These are phyloP conservation scores for Heliconius hewitsoni DNA, from an alignment of 1,140 invertebrate species.

Conservation along the genomic window DNA sequence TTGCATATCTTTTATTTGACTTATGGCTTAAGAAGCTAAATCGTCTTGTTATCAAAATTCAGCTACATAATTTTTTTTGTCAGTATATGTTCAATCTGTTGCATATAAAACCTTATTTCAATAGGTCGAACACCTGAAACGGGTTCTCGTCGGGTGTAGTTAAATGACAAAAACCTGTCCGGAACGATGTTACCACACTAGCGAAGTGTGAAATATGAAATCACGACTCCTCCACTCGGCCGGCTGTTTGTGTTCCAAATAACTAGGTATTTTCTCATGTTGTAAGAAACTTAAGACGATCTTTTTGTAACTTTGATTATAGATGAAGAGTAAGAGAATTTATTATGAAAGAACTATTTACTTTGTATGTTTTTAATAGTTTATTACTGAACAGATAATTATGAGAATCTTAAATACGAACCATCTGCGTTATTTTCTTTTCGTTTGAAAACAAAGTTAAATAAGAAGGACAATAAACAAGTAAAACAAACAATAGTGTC, in stretches of 20 bases:
- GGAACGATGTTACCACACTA: conserved; percentile 66
- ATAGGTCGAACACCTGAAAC: conserved; percentile 25
- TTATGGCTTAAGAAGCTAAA: conserved; percentile 47
- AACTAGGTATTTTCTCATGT: conserved; percentile 66
- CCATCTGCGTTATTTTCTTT: conserved; percentile 57
- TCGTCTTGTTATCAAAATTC: conserved; percentile 40
- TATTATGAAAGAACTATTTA: too few relatives aligned
- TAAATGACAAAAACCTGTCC: conserved; percentile 72
- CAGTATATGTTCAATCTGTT: conserved; percentile 29
- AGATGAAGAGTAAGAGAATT: too few relatives aligned
- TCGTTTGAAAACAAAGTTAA: conserved; percentile 25
- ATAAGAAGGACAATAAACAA: conserved; percentile 43
- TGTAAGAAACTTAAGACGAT: conserved; percentile 43
- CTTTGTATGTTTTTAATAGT: not conserved
- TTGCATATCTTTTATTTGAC: conserved; percentile 74
- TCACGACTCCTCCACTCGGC: conserved; percentile 75
- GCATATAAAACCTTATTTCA: conserved; percentile 49
- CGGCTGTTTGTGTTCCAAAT: conserved; percentile 77
- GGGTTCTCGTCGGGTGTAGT: conserved; percentile 41
- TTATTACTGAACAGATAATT: not conserved
- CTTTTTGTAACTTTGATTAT: not conserved
- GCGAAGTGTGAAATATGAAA: conserved; percentile 80
- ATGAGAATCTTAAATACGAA: conserved; percentile 28
- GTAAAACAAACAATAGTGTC: conserved; percentile 56
- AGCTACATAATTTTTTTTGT: conserved; percentile 14